Evolutionary conservation across 2,888 invertebrate species (phyloP).

Genomic region (Cancer borealis): DNA sequence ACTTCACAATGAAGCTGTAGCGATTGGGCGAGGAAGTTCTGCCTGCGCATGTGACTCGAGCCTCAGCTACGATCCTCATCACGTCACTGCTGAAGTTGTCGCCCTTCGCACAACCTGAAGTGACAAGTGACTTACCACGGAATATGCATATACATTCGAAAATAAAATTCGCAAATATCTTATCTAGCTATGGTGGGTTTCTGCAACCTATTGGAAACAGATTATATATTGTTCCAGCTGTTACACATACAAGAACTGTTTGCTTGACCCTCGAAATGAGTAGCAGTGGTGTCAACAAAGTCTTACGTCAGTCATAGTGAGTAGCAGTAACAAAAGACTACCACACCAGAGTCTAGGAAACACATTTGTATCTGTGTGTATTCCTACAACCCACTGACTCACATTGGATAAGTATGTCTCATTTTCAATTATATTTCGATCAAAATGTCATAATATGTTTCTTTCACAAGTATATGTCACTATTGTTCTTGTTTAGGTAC

Average conservation of each 20-base stretch:
- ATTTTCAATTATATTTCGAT: no score
- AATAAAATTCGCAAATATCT: not conserved
- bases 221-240: not conserved
- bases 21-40: not conserved
- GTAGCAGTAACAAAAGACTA: no score
- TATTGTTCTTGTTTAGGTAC: no score
- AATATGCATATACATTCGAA: not conserved
- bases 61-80: not conserved
- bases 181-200: not conserved
- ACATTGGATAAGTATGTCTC: no score
- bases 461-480: no score
- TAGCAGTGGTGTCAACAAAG: not conserved
- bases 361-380: no score
- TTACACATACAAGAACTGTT: not conserved
- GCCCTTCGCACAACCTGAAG: not conserved
- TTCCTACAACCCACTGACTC: no score
- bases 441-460: no score
- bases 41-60: not conserved
- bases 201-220: not conserved
- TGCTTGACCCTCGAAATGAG: not conserved
- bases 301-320: no score
- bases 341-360: no score
- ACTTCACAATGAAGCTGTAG: not conserved
- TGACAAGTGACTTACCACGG: not conserved
- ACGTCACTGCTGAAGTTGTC: not conserved